Percentiles rank a stretch among this genome's conserved stretches.
Evolutionary conservation across 2,888 invertebrate genomes (phyloP).

Genomic region (Amblyjoppa fuscipennis): DNA sequence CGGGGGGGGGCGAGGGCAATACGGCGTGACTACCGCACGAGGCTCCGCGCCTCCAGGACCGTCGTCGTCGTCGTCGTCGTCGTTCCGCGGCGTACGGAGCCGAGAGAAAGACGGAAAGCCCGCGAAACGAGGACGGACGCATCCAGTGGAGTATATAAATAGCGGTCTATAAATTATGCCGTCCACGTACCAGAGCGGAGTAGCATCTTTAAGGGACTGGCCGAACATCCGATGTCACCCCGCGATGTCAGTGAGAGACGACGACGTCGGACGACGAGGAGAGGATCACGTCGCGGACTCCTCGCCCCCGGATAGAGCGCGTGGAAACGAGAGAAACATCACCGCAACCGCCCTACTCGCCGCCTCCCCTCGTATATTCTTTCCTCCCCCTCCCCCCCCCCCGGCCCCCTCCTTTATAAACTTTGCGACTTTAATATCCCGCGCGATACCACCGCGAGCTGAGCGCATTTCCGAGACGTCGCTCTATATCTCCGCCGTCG

Average conservation of each 20-base stretch:
- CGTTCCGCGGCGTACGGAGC: slow-evolving; percentile 17
- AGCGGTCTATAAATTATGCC: slow-evolving; percentile 80
- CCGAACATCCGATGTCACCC: slow-evolving; percentile 74
- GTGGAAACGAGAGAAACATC: slow-evolving; percentile 73
- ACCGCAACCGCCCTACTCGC: slow-evolving; percentile 42
- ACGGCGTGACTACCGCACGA: slow-evolving; percentile 52
- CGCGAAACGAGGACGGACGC: slow-evolving; percentile 35
- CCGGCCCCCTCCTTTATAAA: neutral
- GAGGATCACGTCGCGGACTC: slow-evolving; percentile 65
- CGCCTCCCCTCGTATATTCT: neutral
- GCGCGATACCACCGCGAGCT: too few relatives aligned
- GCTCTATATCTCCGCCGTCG: too few relatives aligned
- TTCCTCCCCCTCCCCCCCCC: neutral
- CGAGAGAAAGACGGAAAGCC: slow-evolving; percentile 22
- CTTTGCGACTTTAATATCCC: neutral
- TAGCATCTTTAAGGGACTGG: slow-evolving; percentile 76
- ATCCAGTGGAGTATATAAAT: slow-evolving; percentile 74
- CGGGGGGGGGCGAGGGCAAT: slow-evolving; percentile 17
- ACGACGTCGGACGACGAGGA: slow-evolving; percentile 57
- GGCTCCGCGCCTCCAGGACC: neutral
- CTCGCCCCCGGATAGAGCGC: slow-evolving; percentile 70
- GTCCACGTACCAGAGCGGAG: slow-evolving; percentile 76
- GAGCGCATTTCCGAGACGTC: too few relatives aligned
- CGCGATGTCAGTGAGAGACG: slow-evolving; percentile 71
- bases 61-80: too few relatives aligned